Evolutionary conservation across 2,797 vertebrate genomes (phyloP).

Genomic region (Acridotheres tristis): DNA sequence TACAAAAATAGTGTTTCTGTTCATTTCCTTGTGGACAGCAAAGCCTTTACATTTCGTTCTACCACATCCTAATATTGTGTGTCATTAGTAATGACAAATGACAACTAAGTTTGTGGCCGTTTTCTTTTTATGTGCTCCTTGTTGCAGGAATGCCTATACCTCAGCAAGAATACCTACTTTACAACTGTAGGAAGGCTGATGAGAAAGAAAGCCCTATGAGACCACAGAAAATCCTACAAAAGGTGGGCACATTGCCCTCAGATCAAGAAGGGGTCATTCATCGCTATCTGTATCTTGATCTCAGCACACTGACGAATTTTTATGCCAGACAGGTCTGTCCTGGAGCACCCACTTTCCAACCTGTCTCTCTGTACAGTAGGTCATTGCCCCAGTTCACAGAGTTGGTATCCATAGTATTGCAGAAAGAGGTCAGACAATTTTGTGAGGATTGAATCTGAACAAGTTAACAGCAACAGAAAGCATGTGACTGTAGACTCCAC

Average conservation of each 20-base stretch:
- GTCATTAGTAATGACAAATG: conserved; percentile 21
- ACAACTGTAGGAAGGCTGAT: background rate
- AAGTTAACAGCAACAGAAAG: background rate
- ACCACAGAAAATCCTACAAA: background rate
- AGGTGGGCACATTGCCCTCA: background rate
- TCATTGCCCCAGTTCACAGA: background rate
- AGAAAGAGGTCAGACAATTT: background rate
- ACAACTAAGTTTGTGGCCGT: conserved; percentile 3
- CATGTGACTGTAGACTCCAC: background rate
- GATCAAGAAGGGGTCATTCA: background rate
- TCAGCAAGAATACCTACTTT: background rate
- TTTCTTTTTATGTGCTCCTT: conserved; percentile 33
- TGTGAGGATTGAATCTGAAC: background rate
- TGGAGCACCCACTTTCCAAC: background rate
- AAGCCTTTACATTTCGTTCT: background rate
- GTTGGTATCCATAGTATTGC: background rate
- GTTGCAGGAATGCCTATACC: background rate
- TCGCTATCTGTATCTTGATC: background rate
- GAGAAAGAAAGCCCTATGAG: background rate
- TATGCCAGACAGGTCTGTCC: background rate
- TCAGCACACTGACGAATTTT: background rate
- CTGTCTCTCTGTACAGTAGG: background rate
- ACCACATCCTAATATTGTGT: conserved; percentile 24
- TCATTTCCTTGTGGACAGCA: background rate
- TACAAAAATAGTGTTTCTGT: background rate